Conservation (phyloP, 2,113 vertebrate species). For the Zapus hudsonius region DNA sequence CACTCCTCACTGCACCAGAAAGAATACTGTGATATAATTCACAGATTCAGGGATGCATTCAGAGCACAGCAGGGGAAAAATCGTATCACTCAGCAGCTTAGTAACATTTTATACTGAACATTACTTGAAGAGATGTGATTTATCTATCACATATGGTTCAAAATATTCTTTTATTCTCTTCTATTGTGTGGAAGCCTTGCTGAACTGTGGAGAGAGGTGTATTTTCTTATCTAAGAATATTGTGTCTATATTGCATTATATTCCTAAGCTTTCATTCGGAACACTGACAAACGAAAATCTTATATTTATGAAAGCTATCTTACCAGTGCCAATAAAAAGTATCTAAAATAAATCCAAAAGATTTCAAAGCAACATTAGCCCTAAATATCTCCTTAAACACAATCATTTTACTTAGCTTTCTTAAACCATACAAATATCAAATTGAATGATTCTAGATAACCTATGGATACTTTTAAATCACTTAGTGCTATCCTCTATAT, state of each 20-base stretch:
- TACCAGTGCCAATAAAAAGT: background rate
- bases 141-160: background rate
- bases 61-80: fast-evolving
- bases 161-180: background rate
- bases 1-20: background rate
- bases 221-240: background rate
- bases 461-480: background rate
- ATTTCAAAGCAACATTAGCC: background rate
- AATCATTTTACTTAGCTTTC: background rate
- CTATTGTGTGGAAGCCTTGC: background rate
- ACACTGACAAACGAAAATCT: background rate
- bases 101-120: background rate
- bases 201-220: background rate
- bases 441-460: background rate
- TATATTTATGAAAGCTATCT: background rate
- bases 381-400: background rate
- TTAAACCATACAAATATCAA: background rate
- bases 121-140: background rate
- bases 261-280: background rate
- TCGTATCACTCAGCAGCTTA: background rate
- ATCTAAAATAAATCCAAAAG: background rate
- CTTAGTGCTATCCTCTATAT: fast-evolving
- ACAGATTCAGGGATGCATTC: background rate
- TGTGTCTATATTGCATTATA: background rate
- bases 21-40: background rate